A percentile compares a stretch with the other conserved stretches of the same genome.
Evolutionary conservation across 2,113 vertebrate genomes (phyloP).

Genomic region (Geococcyx californianus): DNA sequence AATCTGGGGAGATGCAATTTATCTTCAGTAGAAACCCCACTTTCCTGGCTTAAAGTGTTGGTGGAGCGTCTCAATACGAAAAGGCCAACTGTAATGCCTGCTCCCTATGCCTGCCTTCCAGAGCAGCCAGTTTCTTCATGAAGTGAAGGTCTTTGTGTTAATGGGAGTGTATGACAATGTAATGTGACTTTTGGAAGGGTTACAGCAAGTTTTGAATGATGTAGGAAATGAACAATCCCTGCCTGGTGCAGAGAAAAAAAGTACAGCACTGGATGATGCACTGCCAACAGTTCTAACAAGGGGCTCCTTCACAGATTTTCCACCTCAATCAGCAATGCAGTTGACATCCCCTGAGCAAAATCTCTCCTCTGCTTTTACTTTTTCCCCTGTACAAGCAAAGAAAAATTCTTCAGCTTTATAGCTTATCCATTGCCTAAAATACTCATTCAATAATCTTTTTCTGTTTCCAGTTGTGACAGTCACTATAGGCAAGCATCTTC

Average conservation of each 20-base stretch:
- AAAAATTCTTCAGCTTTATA: constrained; percentile 1
- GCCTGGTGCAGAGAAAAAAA: neutral
- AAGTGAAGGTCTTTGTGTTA: neutral
- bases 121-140: neutral
- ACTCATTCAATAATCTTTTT: neutral
- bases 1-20: neutral
- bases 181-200: constrained; percentile 44
- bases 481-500: neutral
- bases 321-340: constrained; percentile 48
- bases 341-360: constrained; percentile 34
- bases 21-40: neutral
- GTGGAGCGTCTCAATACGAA: neutral
- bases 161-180: constrained; percentile 4
- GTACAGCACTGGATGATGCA: neutral
- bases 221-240: constrained; percentile 44
- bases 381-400: neutral
- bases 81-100: neutral
- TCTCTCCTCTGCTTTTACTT: neutral
- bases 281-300: constrained; percentile 45
- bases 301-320: constrained; percentile 50
- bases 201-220: constrained; percentile 51
- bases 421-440: neutral
- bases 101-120: neutral
- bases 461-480: neutral
- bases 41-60: neutral